Base-by-base conservation (phyloP, 2,113 vertebrate genomes). In the Gadus macrocephalus region DNA sequence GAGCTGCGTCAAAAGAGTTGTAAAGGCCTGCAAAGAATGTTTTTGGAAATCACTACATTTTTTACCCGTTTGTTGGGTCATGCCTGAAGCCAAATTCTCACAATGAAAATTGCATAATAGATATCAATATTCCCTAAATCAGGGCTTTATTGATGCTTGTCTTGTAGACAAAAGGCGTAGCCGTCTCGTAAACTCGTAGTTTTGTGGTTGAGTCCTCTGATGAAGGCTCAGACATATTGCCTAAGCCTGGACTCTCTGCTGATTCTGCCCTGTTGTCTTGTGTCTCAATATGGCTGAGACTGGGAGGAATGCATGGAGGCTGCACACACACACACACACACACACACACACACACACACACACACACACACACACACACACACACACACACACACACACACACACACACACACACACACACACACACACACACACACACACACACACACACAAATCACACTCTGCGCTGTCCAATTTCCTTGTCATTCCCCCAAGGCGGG, bases 231-330 rank as follows among this genome's bases (percentile, higher is more conserved):
- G 53, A 53, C 70, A 80, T 66, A 71, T 68, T 16, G 31, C 72
- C 59, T 61, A 35, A 77, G 68, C 72, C 68, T 66, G 68, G 49
- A 27, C 20, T 78, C 58, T 78, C 70, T 62, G 3, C 25, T 25
- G 82, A 66, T 25, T 66, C 70, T 73, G 65, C 60, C 65, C 71
- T 63, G 74, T 67, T 80, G 73, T 86, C 80, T 77, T 74, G 75
- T 53, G 78, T 81, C 70, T 86, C 78, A 78, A 70, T 77, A 76
- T 63, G 69, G 76, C 70, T 61, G 78, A 77, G 84, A 89, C 88
- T 86, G 86, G 77, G 71, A 90, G 77, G 86, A 91, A 91, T 89
- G 89, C 82, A 84, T 79, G 80, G 83, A 89, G 82, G 83, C 86
- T 85, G 73, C 78, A 67, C 83, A 79, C 70, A 85, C 70, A 73